phyloP scores from a whole-genome alignment of 2,113 vertebrate species.

The Colius striatus region DNA sequence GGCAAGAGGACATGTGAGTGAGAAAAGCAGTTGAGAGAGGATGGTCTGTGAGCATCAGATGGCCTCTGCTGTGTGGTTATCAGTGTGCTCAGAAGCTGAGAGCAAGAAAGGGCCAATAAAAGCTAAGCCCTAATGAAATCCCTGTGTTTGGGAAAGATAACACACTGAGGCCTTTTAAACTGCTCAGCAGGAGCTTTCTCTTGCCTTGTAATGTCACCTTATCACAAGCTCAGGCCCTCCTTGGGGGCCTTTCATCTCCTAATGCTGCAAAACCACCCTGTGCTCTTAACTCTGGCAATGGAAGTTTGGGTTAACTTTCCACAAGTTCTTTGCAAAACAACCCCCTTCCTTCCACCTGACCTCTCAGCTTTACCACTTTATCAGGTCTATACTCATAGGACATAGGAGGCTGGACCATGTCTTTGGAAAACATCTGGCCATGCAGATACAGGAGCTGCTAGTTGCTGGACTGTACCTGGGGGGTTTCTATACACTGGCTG shows the following conservation, averaged over 20 bases:
- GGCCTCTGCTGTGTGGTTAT: background rate
- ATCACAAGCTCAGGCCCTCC: background rate
- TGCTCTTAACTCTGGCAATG: background rate
- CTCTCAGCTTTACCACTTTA: background rate
- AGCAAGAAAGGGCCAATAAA: slow-evolving; percentile 31
- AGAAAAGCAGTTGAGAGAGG: background rate
- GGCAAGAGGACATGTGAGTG: rapidly evolving
- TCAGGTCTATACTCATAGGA: background rate
- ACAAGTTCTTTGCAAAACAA: background rate
- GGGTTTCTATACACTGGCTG: background rate
- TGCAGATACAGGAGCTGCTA: background rate
- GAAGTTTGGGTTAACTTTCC: background rate
- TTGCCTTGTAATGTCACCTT: background rate
- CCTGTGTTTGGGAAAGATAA: slow-evolving; percentile 55
- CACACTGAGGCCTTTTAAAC: background rate
- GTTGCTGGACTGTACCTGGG: background rate
- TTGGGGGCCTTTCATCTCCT: background rate
- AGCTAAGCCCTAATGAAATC: slow-evolving; percentile 22
- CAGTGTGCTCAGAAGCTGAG: background rate
- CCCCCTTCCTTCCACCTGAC: background rate
- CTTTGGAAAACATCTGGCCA: background rate
- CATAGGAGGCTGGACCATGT: background rate
- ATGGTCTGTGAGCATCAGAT: rapidly evolving
- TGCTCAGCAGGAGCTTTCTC: background rate
- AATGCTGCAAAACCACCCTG: slow-evolving; percentile 43